A percentile compares a stretch with the other conserved stretches of the same genome.
These are phyloP conservation scores for Camponotus vicinus DNA, from an alignment of 1,140 invertebrate species.

Conservation along the genomic window DNA sequence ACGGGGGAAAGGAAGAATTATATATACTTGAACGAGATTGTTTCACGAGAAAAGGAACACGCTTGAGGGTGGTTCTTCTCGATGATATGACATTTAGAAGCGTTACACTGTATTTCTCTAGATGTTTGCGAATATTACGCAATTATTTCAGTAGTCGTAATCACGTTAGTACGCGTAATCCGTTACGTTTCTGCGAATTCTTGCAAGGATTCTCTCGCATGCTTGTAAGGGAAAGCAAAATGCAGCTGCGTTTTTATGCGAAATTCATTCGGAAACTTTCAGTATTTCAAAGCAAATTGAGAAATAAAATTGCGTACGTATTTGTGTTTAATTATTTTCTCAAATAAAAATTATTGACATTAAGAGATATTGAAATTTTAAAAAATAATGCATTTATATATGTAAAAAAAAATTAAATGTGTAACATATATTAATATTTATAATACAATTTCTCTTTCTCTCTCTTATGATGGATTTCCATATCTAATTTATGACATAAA, in stretches of 20 bases:
- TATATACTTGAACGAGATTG: not conserved
- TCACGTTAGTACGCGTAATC: slow-evolving; percentile 4
- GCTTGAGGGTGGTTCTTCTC: not conserved
- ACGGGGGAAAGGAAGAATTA: slow-evolving; percentile 6
- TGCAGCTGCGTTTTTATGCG: not conserved
- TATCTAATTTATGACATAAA: no score
- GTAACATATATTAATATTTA: no score
- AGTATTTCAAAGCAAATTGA: not conserved
- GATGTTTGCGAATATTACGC: slow-evolving; percentile 41
- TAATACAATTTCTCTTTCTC: no score
- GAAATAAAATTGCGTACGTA: not conserved
- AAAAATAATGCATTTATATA: no score
- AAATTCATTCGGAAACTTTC: not conserved
- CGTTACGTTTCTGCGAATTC: slow-evolving; percentile 30
- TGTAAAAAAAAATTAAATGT: no score
- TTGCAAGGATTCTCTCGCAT: not conserved
- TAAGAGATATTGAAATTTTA: no score
- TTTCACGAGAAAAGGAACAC: slow-evolving; percentile 4
- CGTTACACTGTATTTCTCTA: not conserved
- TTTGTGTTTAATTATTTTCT: no score
- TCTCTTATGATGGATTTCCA: no score
- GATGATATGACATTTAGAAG: not conserved
- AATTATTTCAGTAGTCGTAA: slow-evolving; percentile 48
- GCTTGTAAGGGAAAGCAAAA: slow-evolving; percentile 5
- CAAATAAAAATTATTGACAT: no score